A percentile compares a stretch with the other conserved stretches of the same genome.
These are phyloP conservation scores for Pachyuromys duprasi DNA, from an alignment of 2,797 vertebrate genomes.

Conservation along the genomic window DNA sequence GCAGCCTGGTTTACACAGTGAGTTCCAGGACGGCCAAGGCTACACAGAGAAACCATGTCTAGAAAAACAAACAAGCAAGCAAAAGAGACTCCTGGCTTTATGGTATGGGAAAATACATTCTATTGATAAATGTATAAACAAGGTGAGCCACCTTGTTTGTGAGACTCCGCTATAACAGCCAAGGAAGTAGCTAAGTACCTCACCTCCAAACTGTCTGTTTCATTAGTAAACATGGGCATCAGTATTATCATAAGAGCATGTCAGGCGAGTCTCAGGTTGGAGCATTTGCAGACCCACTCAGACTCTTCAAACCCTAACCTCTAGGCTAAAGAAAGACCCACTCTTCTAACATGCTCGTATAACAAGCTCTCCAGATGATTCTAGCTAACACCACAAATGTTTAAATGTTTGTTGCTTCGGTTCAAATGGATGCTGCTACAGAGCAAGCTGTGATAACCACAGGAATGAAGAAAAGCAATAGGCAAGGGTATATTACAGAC, in stretches of 20 bases:
- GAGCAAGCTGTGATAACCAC: not conserved
- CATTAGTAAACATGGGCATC: not conserved
- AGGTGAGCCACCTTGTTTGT: not conserved
- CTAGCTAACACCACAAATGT: not conserved
- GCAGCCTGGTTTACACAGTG: not conserved
- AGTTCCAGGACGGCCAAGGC: not conserved
- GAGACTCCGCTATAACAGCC: not conserved
- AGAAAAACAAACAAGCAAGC: not conserved
- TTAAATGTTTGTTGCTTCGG: not conserved
- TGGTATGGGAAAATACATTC: not conserved
- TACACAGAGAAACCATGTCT: not conserved
- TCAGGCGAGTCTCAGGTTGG: not conserved
- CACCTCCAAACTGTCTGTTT: not conserved
- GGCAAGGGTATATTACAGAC: not conserved
- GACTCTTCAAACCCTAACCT: not conserved
- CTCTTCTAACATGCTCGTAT: not conserved
- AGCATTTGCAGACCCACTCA: not conserved
- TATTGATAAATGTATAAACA: no score
- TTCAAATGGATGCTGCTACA: not conserved
- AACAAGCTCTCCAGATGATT: not conserved
- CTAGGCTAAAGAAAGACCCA: no score
- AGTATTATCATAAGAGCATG: not conserved
- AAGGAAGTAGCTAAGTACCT: not conserved
- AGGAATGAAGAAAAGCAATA: not conserved
- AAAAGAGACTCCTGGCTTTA: not conserved